Evolutionary conservation across 1,140 invertebrate species (phyloP), one percentile per base, ranked within the genome.

Genomic region (Caenorhabditis inopinata): DNA sequence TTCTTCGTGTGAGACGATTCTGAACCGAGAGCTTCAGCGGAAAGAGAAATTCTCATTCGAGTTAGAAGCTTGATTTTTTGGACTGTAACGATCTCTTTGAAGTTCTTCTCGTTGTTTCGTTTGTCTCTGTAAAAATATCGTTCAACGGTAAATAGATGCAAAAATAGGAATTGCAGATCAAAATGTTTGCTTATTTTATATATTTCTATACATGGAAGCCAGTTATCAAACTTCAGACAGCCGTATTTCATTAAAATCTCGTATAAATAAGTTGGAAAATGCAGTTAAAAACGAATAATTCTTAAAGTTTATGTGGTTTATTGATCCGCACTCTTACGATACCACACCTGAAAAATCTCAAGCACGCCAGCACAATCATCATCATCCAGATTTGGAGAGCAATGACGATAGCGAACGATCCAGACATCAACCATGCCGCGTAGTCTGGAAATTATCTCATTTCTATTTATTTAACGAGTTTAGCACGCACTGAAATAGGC

Each of bases 371-470:
- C 0, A 75, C 74, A 23, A 75, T 75, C 27, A 48, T 47, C 74
- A 75, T 75, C 47, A 75, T 32, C 74, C 74, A 75, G 11, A 75
- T 49, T 18, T 75, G 74, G 18, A 75, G 35, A n/a, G 48, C 74
- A 25, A 75, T 75, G 23, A 75, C 74, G 16, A 75, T 49, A 0
- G 45, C 74, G 18, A 47, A 75, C 32, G 74, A 75, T 16, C 74
- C 74, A 47, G 74, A 27, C 74, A 48, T 75, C 29, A 75, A 75
- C 74, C 74, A 75, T 5, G 74, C 35, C 25, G 47, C 47, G 16
- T 75, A 75, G n/a, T 48, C 74, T 75, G 25, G 27, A 75, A 47
- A n/a, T 75, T 25, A 12, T 32, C 45, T 46, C 21, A 14, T 6
- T 6, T 21, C 12, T 1, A 42, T 21, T 4, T 3, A 27, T 6